Conservation (phyloP, 2,888 invertebrate species). For the Syrista parreyssii region DNA sequence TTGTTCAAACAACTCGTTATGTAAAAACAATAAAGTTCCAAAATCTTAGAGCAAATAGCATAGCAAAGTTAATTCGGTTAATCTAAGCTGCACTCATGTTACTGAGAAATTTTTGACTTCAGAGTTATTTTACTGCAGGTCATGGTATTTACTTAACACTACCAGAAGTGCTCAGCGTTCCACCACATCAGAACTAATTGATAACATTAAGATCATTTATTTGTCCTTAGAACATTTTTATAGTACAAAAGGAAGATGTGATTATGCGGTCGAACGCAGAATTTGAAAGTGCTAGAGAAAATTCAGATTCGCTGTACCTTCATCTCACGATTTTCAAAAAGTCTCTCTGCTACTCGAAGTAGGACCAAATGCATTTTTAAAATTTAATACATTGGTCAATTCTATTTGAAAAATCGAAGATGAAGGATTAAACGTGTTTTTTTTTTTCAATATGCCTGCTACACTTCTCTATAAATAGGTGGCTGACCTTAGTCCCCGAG, state of each 20-base stretch:
- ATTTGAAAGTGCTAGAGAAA: not conserved
- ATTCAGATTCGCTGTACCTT: not conserved
- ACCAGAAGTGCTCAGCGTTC: no score
- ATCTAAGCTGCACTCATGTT: not conserved
- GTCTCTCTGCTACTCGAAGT: not conserved
- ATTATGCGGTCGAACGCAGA: no score
- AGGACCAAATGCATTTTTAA: not conserved
- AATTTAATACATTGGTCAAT: not conserved
- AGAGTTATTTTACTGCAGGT: not conserved
- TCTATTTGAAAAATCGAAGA: not conserved
- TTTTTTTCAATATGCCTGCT: constrained; percentile 4
- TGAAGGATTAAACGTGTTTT: not conserved
- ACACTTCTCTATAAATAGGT: constrained; percentile 34
- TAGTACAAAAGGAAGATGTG: no score
- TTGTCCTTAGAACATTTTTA: no score
- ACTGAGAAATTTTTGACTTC: not conserved
- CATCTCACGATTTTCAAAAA: not conserved
- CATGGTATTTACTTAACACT: no score
- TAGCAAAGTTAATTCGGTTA: not conserved
- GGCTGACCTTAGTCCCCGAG: constrained; percentile 26
- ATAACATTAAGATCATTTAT: no score
- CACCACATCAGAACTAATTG: no score
- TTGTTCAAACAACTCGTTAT: not conserved
- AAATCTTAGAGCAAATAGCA: not conserved
- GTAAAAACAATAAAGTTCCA: constrained; percentile 30